Conservation (phyloP, 2,113 vertebrate species). For the Crotophaga sulcirostris region DNA sequence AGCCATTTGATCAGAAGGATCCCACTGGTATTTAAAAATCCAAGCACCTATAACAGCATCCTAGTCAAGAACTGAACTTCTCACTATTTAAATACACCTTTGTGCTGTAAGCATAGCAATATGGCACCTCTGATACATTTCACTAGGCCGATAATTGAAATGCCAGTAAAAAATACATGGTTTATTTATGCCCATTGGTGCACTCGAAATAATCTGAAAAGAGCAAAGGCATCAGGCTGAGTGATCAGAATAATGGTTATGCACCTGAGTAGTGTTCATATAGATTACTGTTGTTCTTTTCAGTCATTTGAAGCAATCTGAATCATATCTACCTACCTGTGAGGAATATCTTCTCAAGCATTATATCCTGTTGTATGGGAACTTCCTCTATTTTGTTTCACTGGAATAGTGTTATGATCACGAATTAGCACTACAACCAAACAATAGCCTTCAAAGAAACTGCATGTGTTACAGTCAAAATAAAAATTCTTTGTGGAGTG, state of each 20-base stretch:
- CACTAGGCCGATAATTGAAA: background rate
- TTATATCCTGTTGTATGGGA: background rate
- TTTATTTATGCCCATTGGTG: constrained; percentile 2
- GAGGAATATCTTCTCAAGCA: background rate
- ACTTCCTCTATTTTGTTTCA: background rate
- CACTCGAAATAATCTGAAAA: constrained; percentile 36
- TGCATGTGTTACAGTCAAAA: background rate
- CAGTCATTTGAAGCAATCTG: background rate
- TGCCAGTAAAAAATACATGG: background rate
- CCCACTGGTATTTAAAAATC: background rate
- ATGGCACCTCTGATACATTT: background rate
- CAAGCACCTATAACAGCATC: background rate
- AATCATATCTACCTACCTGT: background rate
- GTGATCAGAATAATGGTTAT: constrained; percentile 34
- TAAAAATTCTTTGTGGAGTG: background rate
- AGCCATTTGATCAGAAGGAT: background rate
- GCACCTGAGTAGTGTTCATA: background rate
- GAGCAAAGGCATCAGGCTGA: constrained; percentile 3
- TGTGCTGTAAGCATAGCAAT: background rate
- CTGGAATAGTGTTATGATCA: background rate
- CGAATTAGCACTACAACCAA: background rate
- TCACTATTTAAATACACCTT: background rate
- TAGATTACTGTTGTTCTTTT: background rate
- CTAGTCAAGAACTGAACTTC: background rate
- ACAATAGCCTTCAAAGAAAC: background rate